A percentile compares a stretch with the other conserved stretches of the same genome.
Evolutionary conservation across 1,140 invertebrate species (phyloP).

Genomic region (Drosophila insularis): DNA sequence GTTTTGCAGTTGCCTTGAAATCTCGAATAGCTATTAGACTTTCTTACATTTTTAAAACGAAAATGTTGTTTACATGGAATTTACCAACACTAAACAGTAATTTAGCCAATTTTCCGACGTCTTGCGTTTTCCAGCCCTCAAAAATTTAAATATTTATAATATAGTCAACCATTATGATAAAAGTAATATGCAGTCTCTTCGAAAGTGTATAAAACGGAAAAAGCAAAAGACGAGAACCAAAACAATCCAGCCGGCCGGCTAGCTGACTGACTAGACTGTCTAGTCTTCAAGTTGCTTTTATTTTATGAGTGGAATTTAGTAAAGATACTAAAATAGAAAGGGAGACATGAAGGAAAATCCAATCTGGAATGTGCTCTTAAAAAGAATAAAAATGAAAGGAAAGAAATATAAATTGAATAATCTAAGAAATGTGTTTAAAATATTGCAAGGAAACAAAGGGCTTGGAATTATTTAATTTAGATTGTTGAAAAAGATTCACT

Average conservation of each 20-base stretch:
- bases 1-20: too few relatives aligned
- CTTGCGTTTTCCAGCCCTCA: too few relatives aligned
- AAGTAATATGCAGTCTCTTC: neutral
- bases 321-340: neutral
- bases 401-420: conserved; percentile 4
- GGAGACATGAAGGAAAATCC: neutral
- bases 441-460: neutral
- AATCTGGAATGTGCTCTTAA: conserved; percentile 9
- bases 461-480: neutral
- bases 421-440: conserved; percentile 1
- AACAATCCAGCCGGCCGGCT: conserved; percentile 50
- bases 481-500: neutral
- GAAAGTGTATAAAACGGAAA: neutral
- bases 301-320: neutral
- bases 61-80: too few relatives aligned
- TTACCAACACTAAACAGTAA: too few relatives aligned
- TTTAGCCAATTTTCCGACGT: too few relatives aligned
- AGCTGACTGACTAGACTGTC: too few relatives aligned
- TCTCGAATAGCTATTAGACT: too few relatives aligned
- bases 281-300: conserved; percentile 37
- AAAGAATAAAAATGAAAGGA: conserved; percentile 4
- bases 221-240: neutral
- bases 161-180: neutral
- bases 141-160: too few relatives aligned
- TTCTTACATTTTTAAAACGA: too few relatives aligned